Conservation (phyloP, 2,797 vertebrate species). For the Sebastes matsubarae region DNA sequence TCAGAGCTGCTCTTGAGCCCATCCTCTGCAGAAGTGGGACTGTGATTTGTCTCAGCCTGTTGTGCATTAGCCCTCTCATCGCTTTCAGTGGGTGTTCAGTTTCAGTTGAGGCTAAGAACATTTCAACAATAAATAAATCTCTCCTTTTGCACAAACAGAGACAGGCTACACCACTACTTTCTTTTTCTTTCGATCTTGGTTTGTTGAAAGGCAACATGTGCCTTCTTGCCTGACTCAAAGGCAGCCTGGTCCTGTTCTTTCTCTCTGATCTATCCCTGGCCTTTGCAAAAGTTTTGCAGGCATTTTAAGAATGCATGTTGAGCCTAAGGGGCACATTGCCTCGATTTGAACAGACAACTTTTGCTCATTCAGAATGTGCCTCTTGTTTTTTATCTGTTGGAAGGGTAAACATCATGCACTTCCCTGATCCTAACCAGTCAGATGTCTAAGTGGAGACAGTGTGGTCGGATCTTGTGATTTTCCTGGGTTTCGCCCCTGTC, state of each 20-base stretch:
- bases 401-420: not conserved
- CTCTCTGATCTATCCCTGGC: not conserved
- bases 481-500: not conserved
- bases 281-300: slow-evolving; percentile 45
- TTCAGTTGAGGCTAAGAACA: slow-evolving; percentile 51
- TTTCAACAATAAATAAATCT: slow-evolving; percentile 62
- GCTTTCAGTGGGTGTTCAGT: slow-evolving; percentile 62
- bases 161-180: not conserved
- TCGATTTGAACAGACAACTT: not conserved
- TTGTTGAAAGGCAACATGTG: not conserved
- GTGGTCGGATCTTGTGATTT: slow-evolving; percentile 57
- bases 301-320: slow-evolving; percentile 1
- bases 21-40: slow-evolving; percentile 35
- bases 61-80: slow-evolving; percentile 45
- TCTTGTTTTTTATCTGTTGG: not conserved
- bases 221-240: not conserved
- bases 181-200: not conserved
- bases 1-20: slow-evolving; percentile 28
- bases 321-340: not conserved
- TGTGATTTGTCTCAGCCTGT: slow-evolving; percentile 58
- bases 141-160: slow-evolving; percentile 16
- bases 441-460: slow-evolving; percentile 45
- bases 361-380: not conserved
- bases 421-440: slow-evolving; percentile 17
- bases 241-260: not conserved